These are phyloP conservation scores for Caradrina clavipalpis DNA, from an alignment of 2,888 invertebrate genomes.

Conservation along the genomic window DNA sequence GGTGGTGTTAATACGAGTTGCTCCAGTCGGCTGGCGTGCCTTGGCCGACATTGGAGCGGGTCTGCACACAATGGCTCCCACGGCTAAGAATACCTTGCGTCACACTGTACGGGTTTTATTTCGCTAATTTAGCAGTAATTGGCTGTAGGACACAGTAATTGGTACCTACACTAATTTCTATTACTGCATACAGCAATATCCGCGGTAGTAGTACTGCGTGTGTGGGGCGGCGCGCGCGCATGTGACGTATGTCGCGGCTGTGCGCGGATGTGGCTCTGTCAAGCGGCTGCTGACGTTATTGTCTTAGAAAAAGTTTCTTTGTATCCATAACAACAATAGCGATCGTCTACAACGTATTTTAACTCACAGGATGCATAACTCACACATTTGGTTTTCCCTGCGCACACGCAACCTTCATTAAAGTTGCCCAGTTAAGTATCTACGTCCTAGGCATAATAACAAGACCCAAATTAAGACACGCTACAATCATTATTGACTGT, in stretches of 20 bases:
- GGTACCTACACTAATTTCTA: slow-evolving; percentile 8
- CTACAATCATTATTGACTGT: slow-evolving; percentile 31
- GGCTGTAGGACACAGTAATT: slow-evolving; percentile 41
- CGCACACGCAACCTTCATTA: slow-evolving; percentile 25
- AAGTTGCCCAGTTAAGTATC: slow-evolving; percentile 7
- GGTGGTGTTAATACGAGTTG: slow-evolving; percentile 10
- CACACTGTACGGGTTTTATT: slow-evolving; percentile 44
- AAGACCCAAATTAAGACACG: slow-evolving; percentile 35
- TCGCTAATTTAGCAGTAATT: slow-evolving; percentile 51
- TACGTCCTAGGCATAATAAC: slow-evolving; percentile 10
- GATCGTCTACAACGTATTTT: not conserved
- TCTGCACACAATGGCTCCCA: slow-evolving; percentile 64
- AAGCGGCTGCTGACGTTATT: not conserved
- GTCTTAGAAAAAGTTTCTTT: not conserved
- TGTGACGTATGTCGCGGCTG: slow-evolving; percentile 31
- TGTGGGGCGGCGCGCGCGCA: slow-evolving; percentile 16
- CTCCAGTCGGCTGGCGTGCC: slow-evolving; percentile 65
- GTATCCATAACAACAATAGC: not conserved
- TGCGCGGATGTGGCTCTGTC: not conserved
- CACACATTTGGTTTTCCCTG: slow-evolving; percentile 23
- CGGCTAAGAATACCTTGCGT: slow-evolving; percentile 54
- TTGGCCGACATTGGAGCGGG: slow-evolving; percentile 72
- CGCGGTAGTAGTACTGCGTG: slow-evolving; percentile 4
- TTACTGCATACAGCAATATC: slow-evolving; percentile 27
- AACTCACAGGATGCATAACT: slow-evolving; percentile 35